Base-by-base conservation (phyloP, 2,888 invertebrate species). In the Pyrochroa serraticornis region DNA sequence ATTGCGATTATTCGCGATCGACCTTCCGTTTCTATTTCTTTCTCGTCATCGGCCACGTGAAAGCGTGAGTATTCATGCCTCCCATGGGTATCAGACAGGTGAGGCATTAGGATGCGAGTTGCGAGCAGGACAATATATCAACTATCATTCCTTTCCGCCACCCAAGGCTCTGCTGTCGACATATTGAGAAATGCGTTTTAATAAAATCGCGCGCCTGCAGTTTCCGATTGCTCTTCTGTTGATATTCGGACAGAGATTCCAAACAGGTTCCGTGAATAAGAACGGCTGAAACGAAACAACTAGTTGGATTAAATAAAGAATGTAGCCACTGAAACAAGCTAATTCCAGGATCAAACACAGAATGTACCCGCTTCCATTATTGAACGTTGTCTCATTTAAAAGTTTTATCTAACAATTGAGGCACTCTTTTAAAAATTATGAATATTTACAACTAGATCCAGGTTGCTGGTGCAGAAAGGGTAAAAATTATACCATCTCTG, bases 161-260 rank as follows among this genome's bases (percentile, higher is more conserved):
- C 58, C 54, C 45, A 60, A 58, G 59, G 62, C 58, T 53, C 55
- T 60, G 65, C 60, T 60, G 66, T 55, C 60, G 65, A 66, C 65
- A 56, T 65, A 68, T 68, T 68, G 68, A 68, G 65, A 65, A 68
- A 68, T 68, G 65, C 64, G 61, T 66, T 68, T 68, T 68, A 68
- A 68, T 68, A 68, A 68, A 68, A 68, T 66, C 66, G 57, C 55
- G 51, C 63, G 59, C 58, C 60, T 60, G 60, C 62, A 67, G 62
- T 64, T 64, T 66, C 60, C 63, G 66, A 66, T 67, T 67, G 62
- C 64, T 59, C 44, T 37, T 36, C 37, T 46, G 35, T 46, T 10
- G 46, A 46, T 39, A 39, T 7, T 64, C 37, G 56, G 12, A 39
- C 33, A 34, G 34, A n/a, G 33, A 34, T 45, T 45, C 44, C 33